Evolutionary conservation across 2,797 vertebrate genomes (phyloP), one percentile per base, ranked within the genome.

Genomic region (Chelon labrosus): DNA sequence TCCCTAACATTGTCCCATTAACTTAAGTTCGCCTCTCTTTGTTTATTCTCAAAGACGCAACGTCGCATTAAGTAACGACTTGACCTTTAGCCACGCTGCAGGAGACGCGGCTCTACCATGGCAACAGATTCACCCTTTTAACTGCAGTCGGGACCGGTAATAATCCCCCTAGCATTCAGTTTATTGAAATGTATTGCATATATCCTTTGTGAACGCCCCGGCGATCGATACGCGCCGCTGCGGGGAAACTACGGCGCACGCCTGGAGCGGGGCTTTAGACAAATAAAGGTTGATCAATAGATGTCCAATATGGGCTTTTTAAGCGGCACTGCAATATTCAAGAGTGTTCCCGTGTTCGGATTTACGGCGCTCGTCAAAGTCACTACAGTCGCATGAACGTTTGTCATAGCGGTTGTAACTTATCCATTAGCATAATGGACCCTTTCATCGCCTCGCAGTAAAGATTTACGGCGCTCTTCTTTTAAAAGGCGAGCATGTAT

Each of bases 391-490:
- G 66, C 65, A 67, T 75, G 74, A 70, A 27, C 76, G 65, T 69
- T 72, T 84, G 81, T 85, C 73, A 79, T 41, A 37, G 62, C 25
- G 62, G 68, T 60, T 78, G 71, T 90, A 86, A 89, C 89, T 85
- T 55, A 79, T 7, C 66, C 73, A 89, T 90, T 87, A 84, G 66
- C 71, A 50, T 82, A 89, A 90, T 88, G 73, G 76, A 84, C 63
- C 27, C 63, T 37, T 77, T 57, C 51, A 56, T 70, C 70, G 70
- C 38, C 14, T 10, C 57, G 17, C 10, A 25, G 52, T 61, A 68
- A 75, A 85, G 47, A 20, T 69, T 44, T 41, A 7, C 13, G 5
- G 51, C 44, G 51, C 44, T 39, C 31, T 35, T 35, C 31, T 35
- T 35, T 35, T 35, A 35, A 8, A 35, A 35, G 31, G 31, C 31